These are phyloP conservation scores for Peromyscus nudipes DNA, from an alignment of 2,797 vertebrate species.

Conservation along the genomic window DNA sequence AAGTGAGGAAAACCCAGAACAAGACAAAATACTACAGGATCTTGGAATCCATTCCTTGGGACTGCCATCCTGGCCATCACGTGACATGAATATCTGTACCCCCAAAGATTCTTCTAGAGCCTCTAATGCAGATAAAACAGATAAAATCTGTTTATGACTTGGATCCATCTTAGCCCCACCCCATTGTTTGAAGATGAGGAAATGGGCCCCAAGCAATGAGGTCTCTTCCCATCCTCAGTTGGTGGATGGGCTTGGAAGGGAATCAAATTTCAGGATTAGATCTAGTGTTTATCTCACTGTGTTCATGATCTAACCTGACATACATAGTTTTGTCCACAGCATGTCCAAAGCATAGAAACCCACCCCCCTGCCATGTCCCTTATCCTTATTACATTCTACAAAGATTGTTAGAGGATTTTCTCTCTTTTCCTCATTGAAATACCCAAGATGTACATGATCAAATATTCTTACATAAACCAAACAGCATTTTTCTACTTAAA, in stretches of 20 bases:
- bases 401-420: not conserved
- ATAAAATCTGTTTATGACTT: not conserved
- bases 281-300: not conserved
- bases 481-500: conserved; percentile 48
- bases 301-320: not conserved
- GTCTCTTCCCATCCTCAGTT: not conserved
- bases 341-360: not conserved
- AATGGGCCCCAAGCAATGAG: not conserved
- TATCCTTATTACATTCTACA: not conserved
- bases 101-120: not conserved
- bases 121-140: not conserved
- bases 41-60: not conserved
- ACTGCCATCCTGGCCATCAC: not conserved
- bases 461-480: conserved; percentile 53
- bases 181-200: not conserved
- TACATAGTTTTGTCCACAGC: not conserved
- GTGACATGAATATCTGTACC: not conserved
- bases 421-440: conserved; percentile 51
- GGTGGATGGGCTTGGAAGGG: not conserved
- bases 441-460: conserved; percentile 10
- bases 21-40: conserved; percentile 41
- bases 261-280: not conserved
- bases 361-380: not conserved
- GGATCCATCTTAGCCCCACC: not conserved
- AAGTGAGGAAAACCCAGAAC: not conserved